These are phyloP conservation scores for Stigmatopora argus DNA, from an alignment of 2,113 vertebrate species.

Conservation along the genomic window DNA sequence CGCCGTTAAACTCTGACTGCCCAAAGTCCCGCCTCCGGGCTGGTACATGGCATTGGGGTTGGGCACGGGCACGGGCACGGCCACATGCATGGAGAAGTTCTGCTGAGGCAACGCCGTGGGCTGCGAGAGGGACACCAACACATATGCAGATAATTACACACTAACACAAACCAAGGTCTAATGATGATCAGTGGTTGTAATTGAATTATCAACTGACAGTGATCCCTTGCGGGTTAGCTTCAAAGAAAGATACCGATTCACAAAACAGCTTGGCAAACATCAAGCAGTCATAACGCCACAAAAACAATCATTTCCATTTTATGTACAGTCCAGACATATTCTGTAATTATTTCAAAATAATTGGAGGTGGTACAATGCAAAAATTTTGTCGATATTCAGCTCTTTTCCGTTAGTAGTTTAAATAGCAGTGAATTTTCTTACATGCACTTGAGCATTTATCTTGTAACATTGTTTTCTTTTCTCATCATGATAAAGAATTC, in stretches of 20 bases:
- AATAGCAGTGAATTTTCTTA: background rate
- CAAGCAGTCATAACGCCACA: conserved; percentile 1
- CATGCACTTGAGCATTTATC: background rate
- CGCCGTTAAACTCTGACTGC: conserved; percentile 80
- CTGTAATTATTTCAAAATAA: background rate
- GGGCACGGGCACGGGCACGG: conserved; percentile 91
- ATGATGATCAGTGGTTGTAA: conserved; percentile 38
- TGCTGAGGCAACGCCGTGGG: conserved; percentile 86
- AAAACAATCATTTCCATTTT: background rate
- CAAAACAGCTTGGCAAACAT: conserved; percentile 9
- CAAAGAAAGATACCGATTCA: conserved; percentile 12
- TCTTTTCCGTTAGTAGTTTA: background rate
- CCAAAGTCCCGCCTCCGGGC: conserved; percentile 78
- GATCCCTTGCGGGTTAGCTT: conserved; percentile 14
- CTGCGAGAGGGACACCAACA: conserved; percentile 68
- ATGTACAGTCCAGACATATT: background rate
- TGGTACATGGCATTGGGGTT: conserved; percentile 91
- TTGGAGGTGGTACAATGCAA: background rate
- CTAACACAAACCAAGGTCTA: conserved; percentile 33
- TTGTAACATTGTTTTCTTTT: background rate
- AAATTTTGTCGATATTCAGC: background rate
- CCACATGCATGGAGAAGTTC: conserved; percentile 98
- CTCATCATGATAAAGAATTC: background rate
- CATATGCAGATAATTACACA: conserved; percentile 47
- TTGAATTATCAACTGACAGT: conserved; percentile 36